These are phyloP conservation scores for Gadus macrocephalus DNA, from an alignment of 2,113 vertebrate species.

Conservation along the genomic window DNA sequence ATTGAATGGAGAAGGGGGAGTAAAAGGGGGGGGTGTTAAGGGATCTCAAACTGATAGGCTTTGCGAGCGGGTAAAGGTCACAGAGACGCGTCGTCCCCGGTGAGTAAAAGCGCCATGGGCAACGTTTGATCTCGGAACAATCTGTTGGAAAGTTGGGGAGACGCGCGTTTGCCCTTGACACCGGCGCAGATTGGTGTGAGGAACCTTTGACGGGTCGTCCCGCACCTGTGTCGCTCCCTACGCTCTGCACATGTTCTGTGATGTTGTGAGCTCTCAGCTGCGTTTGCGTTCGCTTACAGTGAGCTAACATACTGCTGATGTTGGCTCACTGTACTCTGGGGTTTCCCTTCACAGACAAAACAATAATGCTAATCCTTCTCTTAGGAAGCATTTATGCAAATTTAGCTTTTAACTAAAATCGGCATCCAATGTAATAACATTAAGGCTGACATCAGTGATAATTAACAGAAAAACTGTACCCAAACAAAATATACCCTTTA, in stretches of 20 bases:
- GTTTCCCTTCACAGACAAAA: too few species aligned
- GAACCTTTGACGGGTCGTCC: constrained; percentile 10
- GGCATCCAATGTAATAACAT: too few species aligned
- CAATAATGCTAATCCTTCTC: too few species aligned
- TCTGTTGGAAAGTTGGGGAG: constrained; percentile 34
- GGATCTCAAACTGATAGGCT: constrained; percentile 44
- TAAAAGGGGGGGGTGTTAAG: background rate
- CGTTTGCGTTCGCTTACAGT: too few species aligned
- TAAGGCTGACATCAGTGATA: too few species aligned
- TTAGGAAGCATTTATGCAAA: too few species aligned
- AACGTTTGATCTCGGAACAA: constrained; percentile 50
- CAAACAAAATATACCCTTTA: too few species aligned
- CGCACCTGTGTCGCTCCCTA: constrained; percentile 38
- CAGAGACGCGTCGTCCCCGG: constrained; percentile 32
- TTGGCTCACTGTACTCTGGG: too few species aligned
- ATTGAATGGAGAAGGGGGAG: constrained; percentile 9
- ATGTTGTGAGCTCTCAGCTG: background rate
- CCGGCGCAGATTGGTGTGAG: constrained; percentile 8
- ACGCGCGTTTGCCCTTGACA: constrained; percentile 22
- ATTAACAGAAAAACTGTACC: too few species aligned
- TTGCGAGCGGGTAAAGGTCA: constrained; percentile 34
- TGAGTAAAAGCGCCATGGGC: constrained; percentile 45
- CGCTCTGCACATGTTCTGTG: background rate
- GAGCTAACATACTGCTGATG: too few species aligned
- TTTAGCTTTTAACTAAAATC: too few species aligned